Evolutionary conservation across 2,888 invertebrate species (phyloP).

Genomic region (Mylabris sibirica): DNA sequence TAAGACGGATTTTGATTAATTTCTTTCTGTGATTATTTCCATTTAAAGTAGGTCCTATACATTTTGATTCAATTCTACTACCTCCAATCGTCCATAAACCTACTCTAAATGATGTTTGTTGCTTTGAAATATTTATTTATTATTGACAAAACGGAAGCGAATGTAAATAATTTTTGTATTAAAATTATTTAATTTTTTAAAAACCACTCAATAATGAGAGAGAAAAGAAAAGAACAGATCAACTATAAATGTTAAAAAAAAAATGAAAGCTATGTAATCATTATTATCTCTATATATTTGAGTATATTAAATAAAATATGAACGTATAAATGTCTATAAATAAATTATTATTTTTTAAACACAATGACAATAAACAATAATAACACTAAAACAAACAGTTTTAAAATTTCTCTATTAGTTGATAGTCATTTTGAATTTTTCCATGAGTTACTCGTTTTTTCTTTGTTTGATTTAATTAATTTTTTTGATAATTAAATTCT

Average conservation of each 20-base stretch:
- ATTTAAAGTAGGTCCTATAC: slow-evolving; percentile 1
- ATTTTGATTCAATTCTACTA: neutral
- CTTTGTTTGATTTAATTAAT: neutral
- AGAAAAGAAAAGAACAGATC: slow-evolving; percentile 3
- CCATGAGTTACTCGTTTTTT: neutral
- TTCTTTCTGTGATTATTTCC: neutral
- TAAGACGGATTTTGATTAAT: neutral
- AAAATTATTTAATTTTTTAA: slow-evolving; percentile 44
- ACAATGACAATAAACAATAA: slow-evolving; percentile 29
- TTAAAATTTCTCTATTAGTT: neutral
- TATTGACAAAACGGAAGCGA: slow-evolving; percentile 36
- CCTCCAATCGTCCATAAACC: neutral
- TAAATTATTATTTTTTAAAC: slow-evolving; percentile 45
- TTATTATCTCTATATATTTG: slow-evolving; percentile 36
- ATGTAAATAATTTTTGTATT: slow-evolving; percentile 53
- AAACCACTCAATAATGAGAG: slow-evolving; percentile 50
- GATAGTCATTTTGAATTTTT: neutral
- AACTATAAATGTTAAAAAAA: slow-evolving; percentile 44
- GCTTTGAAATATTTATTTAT: slow-evolving; percentile 29
- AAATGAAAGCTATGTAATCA: slow-evolving; percentile 44
- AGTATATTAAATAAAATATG: slow-evolving; percentile 46
- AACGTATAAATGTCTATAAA: slow-evolving; percentile 41
- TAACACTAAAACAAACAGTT: neutral
- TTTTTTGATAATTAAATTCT: neutral
- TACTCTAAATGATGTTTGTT: neutral